Evolutionary conservation across 2,113 vertebrate genomes (phyloP).

Genomic region (Piaya cayana): DNA sequence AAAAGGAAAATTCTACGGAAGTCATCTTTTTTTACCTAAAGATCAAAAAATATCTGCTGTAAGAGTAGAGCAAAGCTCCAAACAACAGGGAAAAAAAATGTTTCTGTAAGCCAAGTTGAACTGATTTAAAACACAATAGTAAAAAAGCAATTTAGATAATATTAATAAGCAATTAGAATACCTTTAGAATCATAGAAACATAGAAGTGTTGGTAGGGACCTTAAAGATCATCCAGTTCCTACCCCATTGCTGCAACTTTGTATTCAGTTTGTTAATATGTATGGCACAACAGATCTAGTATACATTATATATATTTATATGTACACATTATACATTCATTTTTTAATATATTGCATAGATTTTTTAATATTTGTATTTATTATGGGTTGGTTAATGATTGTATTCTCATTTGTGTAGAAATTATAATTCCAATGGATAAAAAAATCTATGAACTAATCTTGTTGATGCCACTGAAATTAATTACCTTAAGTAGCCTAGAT

Average conservation of each 20-base stretch:
- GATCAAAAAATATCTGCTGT: not conserved
- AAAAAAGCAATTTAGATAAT: not conserved
- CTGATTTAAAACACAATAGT: not conserved
- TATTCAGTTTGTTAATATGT: not conserved
- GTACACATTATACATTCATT: no score
- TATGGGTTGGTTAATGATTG: not conserved
- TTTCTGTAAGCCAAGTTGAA: not conserved
- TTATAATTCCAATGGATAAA: not conserved
- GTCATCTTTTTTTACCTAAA: not conserved
- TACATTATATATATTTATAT: not conserved
- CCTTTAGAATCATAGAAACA: not conserved
- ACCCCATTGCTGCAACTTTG: not conserved
- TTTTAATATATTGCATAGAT: no score
- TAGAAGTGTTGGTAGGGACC: no score
- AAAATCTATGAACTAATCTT: constrained; percentile 17
- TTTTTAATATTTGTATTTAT: constrained; percentile 1
- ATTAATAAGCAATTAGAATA: not conserved
- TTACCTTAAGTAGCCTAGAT: not conserved
- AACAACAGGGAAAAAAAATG: not conserved
- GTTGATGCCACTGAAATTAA: constrained; percentile 5
- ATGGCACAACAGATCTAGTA: not conserved
- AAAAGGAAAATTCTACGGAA: no score
- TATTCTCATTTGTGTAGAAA: not conserved
- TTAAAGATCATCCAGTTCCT: no score
- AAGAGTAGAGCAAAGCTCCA: not conserved